phyloP scores from a whole-genome alignment of 2,797 vertebrate species.

The Rhodeus uyekii region DNA sequence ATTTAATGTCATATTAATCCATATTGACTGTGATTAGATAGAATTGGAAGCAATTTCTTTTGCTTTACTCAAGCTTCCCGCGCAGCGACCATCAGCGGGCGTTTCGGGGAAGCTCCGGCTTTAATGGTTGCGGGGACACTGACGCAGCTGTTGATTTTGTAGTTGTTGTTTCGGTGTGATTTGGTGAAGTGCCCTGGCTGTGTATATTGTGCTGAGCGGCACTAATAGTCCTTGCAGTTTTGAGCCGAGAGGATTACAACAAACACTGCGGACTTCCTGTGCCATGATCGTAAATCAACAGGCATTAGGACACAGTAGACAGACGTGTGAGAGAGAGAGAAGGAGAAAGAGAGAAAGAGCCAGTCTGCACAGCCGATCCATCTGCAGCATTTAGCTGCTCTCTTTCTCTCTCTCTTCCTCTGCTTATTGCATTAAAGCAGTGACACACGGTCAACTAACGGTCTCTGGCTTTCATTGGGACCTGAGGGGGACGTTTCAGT shows the following conservation, averaged over 20 bases:
- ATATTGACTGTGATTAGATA: not conserved
- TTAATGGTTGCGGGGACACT: not conserved
- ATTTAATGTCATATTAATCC: not conserved
- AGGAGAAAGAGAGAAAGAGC: not conserved
- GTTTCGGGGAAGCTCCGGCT: not conserved
- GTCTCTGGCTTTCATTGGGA: constrained; percentile 47
- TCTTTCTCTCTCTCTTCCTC: constrained; percentile 22
- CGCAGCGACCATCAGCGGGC: not conserved
- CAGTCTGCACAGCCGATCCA: constrained; percentile 42
- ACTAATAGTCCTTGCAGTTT: constrained; percentile 50
- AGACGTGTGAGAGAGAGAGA: constrained; percentile 23
- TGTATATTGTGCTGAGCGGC: constrained; percentile 48
- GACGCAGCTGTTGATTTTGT: constrained; percentile 29
- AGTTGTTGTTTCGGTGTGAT: constrained; percentile 26
- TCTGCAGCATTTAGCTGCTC: constrained; percentile 39
- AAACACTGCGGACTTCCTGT: constrained; percentile 53
- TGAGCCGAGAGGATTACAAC: constrained; percentile 54
- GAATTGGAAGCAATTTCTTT: not conserved
- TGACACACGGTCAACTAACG: constrained; percentile 54
- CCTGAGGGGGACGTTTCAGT: constrained; percentile 46
- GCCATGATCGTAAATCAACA: constrained; percentile 60
- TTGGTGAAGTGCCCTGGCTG: constrained; percentile 47
- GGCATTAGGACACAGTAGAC: constrained; percentile 56
- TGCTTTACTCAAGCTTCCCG: not conserved
- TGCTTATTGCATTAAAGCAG: constrained; percentile 56